phyloP scores from a whole-genome alignment of 1,140 invertebrate genomes.

The Drosophila pseudoananassae region DNA sequence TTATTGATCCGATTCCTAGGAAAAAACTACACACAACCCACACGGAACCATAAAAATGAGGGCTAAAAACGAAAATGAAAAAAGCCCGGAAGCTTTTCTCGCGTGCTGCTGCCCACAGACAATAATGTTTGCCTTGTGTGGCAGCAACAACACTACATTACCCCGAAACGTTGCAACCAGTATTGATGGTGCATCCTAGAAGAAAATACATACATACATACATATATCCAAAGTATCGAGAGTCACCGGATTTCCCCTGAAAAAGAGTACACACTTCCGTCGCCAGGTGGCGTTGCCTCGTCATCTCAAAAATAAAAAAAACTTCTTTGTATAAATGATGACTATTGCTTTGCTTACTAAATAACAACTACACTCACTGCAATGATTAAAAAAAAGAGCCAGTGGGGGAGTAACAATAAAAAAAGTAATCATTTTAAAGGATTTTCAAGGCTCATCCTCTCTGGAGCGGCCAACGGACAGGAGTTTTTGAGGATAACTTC shows the following conservation, averaged over 20 bases:
- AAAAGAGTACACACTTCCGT: not conserved
- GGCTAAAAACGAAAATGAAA: not conserved
- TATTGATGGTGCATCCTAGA: not conserved
- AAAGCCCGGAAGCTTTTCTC: slow-evolving; percentile 23
- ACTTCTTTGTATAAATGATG: not conserved
- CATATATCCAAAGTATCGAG: not conserved
- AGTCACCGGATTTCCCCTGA: slow-evolving; percentile 1
- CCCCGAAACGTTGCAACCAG: not conserved
- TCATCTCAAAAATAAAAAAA: slow-evolving; percentile 11
- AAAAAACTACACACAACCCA: slow-evolving; percentile 32
- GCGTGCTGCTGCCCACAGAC: slow-evolving; percentile 64
- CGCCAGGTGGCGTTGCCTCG: slow-evolving; percentile 14
- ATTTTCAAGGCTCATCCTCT: not conserved
- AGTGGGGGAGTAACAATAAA: not conserved
- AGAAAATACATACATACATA: too few relatives aligned
- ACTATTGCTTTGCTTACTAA: slow-evolving; percentile 16
- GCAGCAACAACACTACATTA: not conserved
- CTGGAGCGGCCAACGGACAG: not conserved
- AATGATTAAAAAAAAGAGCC: slow-evolving; percentile 6
- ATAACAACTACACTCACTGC: not conserved
- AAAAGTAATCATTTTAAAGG: not conserved
- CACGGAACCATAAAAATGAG: not conserved
- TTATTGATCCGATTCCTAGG: slow-evolving; percentile 74
- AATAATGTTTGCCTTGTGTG: slow-evolving; percentile 63
- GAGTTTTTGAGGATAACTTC: too few relatives aligned